Evolutionary conservation across 2,797 vertebrate species (phyloP).

Genomic region (Prionace glauca): DNA sequence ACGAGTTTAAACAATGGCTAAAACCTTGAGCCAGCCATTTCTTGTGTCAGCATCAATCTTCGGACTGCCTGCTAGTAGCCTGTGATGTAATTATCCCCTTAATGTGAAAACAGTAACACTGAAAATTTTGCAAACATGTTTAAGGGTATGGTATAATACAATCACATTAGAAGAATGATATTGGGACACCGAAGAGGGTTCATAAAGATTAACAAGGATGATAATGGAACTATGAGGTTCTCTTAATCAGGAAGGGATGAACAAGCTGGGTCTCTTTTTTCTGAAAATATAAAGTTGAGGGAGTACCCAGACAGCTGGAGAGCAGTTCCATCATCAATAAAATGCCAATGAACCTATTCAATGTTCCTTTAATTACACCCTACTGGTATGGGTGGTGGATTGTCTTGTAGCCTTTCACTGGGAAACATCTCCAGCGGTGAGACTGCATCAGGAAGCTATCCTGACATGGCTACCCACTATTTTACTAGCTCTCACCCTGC

Average conservation of each 20-base stretch:
- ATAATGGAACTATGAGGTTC: background rate
- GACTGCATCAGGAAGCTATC: no score
- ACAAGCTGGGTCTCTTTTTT: background rate
- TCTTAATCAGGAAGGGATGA: background rate
- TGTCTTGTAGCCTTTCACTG: no score
- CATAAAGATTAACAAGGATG: background rate
- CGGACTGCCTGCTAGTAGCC: background rate
- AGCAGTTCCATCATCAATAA: no score
- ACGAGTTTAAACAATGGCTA: background rate
- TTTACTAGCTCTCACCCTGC: no score
- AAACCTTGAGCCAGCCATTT: background rate
- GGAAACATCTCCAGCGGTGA: no score
- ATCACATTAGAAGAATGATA: background rate
- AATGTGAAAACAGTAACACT: conserved; percentile 12
- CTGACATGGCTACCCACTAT: no score
- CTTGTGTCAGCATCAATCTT: background rate
- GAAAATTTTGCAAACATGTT: background rate
- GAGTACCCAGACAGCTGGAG: no score
- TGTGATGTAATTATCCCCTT: conserved; percentile 6
- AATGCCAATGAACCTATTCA: no score
- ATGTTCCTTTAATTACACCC: no score
- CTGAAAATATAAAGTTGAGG: background rate
- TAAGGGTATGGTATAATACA: background rate
- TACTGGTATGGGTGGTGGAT: no score
- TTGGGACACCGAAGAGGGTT: background rate